Evolutionary conservation across 2,888 invertebrate genomes (phyloP).

Genomic region (Lasioglossum pauxillum): DNA sequence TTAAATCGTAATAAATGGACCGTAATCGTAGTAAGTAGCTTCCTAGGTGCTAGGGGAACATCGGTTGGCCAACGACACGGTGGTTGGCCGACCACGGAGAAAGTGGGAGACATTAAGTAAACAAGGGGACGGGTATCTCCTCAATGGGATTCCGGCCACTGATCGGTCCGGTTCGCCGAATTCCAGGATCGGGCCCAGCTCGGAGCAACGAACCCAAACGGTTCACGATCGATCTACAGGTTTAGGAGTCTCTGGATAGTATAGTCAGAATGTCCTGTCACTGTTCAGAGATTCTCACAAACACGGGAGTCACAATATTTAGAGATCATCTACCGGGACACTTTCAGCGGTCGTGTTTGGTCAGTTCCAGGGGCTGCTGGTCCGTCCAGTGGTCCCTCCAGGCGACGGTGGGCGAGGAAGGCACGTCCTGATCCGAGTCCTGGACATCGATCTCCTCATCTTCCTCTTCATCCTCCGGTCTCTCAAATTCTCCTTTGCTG

Average conservation of each 20-base stretch:
- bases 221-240: constrained; percentile 20
- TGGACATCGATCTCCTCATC: constrained; percentile 95
- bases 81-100: constrained; percentile 39
- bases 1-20: constrained; percentile 59
- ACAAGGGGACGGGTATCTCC: constrained; percentile 7
- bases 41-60: constrained; percentile 56
- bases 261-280: neutral
- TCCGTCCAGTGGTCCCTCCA: constrained; percentile 83
- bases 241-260: neutral
- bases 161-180: constrained; percentile 10
- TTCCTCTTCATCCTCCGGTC: constrained; percentile 75
- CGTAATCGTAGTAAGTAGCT: constrained; percentile 63
- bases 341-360: constrained; percentile 89
- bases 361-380: constrained; percentile 89
- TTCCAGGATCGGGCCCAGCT: constrained; percentile 12
- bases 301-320: neutral
- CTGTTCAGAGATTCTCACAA: neutral
- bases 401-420: constrained; percentile 83
- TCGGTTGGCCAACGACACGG: constrained; percentile 44
- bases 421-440: constrained; percentile 89
- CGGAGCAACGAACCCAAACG: neutral
- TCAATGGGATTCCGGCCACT: neutral
- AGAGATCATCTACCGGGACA: neutral
- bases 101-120: constrained; percentile 21
- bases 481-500: constrained; percentile 58